phyloP scores from a whole-genome alignment of 1,140 invertebrate species.

The Cydia pomonella region DNA sequence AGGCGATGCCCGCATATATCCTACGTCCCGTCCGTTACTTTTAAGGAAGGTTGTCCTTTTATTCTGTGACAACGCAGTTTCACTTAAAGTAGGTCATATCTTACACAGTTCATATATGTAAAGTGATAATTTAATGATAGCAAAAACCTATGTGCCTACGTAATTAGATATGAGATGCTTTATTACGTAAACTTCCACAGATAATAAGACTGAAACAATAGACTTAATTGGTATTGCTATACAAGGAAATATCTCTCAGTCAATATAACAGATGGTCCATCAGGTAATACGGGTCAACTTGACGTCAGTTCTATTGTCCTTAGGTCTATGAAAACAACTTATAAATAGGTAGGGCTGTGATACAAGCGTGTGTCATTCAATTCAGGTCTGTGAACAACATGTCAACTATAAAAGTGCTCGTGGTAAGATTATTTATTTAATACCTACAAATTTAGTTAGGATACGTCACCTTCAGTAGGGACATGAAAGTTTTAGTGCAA shows the following conservation, averaged over 20 bases:
- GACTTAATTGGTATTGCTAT: neutral
- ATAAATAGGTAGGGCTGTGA: neutral
- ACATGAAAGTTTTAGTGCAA: neutral
- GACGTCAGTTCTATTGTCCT: constrained; percentile 17
- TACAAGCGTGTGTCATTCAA: neutral
- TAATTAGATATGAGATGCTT: neutral
- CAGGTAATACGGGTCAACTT: constrained; percentile 4
- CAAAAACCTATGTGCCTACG: too few species aligned
- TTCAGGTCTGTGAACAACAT: constrained; percentile 7
- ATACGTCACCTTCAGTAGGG: too few species aligned
- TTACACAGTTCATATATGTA: too few species aligned
- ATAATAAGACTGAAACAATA: neutral
- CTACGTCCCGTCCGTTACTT: too few species aligned
- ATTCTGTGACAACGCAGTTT: too few species aligned
- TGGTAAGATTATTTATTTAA: constrained; percentile 18
- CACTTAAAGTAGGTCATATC: too few species aligned
- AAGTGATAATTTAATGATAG: too few species aligned
- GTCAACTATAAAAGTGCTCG: neutral
- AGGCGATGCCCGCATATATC: too few species aligned
- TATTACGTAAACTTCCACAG: neutral
- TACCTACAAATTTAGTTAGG: neutral
- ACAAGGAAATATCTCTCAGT: neutral
- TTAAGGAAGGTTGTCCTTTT: too few species aligned
- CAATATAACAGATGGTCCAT: neutral
- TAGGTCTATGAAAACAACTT: neutral